phyloP scores from a whole-genome alignment of 2,113 vertebrate genomes.

The Tragelaphus imberbis region DNA sequence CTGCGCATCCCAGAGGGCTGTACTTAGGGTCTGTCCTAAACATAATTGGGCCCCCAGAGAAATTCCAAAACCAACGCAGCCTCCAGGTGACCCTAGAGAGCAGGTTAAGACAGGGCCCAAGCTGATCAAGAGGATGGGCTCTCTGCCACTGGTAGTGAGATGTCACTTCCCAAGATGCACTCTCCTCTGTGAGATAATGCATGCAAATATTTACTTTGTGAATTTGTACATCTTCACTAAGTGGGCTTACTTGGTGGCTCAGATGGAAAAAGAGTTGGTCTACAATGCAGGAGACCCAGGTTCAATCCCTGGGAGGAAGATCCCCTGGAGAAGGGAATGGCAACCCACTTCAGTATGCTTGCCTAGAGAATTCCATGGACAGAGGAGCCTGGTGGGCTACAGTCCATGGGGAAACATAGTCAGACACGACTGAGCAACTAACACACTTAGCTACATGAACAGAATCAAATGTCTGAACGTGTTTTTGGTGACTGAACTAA shows the following conservation, averaged over 20 bases:
- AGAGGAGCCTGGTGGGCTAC: neutral
- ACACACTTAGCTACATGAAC: neutral
- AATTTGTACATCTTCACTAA: slow-evolving; percentile 8
- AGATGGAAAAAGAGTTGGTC: neutral
- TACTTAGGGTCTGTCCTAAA: neutral
- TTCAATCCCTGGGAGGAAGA: neutral
- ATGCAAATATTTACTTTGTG: slow-evolving; percentile 45
- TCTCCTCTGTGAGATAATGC: neutral
- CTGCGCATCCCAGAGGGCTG: neutral
- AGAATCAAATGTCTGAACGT: slow-evolving; percentile 44
- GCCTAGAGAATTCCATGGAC: neutral
- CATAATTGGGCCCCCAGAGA: neutral
- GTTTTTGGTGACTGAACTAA: slow-evolving; percentile 37
- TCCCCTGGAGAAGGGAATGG: neutral
- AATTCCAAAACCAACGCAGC: neutral
- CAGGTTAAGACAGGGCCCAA: neutral
- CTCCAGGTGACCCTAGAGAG: neutral
- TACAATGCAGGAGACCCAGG: neutral
- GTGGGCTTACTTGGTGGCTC: neutral
- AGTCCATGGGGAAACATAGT: neutral
- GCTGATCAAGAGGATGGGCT: neutral
- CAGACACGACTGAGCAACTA: neutral
- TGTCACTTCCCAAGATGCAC: neutral
- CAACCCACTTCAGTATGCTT: neutral
- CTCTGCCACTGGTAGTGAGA: neutral